Evolutionary conservation across 2,888 invertebrate genomes (phyloP).

Genomic region (Lasioglossum marginatum): DNA sequence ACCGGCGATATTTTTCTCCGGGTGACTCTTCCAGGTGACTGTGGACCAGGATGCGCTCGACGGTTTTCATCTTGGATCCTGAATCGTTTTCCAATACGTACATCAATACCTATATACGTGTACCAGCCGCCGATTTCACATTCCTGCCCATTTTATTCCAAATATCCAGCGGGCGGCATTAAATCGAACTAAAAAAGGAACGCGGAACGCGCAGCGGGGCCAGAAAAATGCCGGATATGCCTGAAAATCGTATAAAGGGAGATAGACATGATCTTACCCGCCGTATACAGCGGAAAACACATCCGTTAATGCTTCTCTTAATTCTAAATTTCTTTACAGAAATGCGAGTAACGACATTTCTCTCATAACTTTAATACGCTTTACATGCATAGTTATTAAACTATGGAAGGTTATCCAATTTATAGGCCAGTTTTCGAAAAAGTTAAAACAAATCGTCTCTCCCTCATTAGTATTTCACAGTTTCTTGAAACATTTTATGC

Average conservation of each 20-base stretch:
- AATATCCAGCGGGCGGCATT: conserved; percentile 68
- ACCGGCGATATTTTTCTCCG: conserved; percentile 61
- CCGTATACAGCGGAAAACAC: neutral
- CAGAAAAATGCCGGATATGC: conserved; percentile 33
- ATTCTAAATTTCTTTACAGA: neutral
- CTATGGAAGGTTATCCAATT: neutral
- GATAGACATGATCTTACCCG: neutral
- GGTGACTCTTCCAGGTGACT: conserved; percentile 56
- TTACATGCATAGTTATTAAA: neutral
- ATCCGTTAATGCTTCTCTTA: conserved; percentile 12
- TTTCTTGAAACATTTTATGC: neutral
- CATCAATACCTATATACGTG: conserved; percentile 51
- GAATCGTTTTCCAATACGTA: conserved; percentile 79
- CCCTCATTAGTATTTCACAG: too few species aligned
- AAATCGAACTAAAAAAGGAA: conserved; percentile 54
- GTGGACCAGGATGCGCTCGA: conserved; percentile 55
- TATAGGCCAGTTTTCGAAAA: neutral
- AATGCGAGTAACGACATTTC: neutral
- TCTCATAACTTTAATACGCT: neutral
- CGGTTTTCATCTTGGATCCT: conserved; percentile 76
- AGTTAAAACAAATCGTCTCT: neutral
- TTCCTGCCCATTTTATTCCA: conserved; percentile 71
- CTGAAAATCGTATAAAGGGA: conserved; percentile 13
- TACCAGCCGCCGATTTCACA: conserved; percentile 71
- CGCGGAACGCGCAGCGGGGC: conserved; percentile 1